Base-by-base conservation (phyloP, 2,888 invertebrate genomes). In the Zaprionus lineosus region DNA sequence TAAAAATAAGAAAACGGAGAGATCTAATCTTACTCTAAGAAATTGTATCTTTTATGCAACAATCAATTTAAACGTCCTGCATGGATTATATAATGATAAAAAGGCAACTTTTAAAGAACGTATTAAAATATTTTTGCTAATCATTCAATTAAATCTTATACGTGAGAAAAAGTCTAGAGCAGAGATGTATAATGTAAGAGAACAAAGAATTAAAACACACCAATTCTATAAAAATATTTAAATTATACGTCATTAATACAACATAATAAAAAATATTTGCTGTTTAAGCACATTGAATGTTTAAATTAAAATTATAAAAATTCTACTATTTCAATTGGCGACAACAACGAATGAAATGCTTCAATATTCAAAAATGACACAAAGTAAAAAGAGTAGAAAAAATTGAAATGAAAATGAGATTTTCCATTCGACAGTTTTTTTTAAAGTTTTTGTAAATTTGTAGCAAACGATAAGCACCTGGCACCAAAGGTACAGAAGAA, bases 401-500 rank as follows among this genome's bases (percentile, higher is more conserved):
- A 73, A 64, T 43, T 5, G 62, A 46, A 76, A 70, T 48, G 46
- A 70, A 57, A 66, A 63, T 59, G 19, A 52, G 40, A 57, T 56
- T 67, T 65, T 61, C 60, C 48, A 39, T 64, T 50, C 9, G 57
- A 64, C 59, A 44, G 69, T 66, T 43, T 55, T 57, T 56, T 50
- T 59, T 47, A n/a, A 58, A 56, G 50, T 59, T 64, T 60, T 56
- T 66, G 64, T 44, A 63, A 57, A n/a, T 62, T 84, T 76, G 75
- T 84, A 74, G 82, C 81, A 86, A 86, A 86, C 84, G 86, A 82
- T 88, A 89, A 89, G 89, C 91, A 91, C 91, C 91, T 91, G 91
- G 91, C 88, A 91, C 90, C 89, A 91, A 89, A 88, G 91, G 91
- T 88, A 90, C 89, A 86, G 90, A 88, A 87, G 89, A 86, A 86